These are phyloP conservation scores for Eulacestoma nigropectus DNA, from an alignment of 2,113 vertebrate species.

Conservation along the genomic window DNA sequence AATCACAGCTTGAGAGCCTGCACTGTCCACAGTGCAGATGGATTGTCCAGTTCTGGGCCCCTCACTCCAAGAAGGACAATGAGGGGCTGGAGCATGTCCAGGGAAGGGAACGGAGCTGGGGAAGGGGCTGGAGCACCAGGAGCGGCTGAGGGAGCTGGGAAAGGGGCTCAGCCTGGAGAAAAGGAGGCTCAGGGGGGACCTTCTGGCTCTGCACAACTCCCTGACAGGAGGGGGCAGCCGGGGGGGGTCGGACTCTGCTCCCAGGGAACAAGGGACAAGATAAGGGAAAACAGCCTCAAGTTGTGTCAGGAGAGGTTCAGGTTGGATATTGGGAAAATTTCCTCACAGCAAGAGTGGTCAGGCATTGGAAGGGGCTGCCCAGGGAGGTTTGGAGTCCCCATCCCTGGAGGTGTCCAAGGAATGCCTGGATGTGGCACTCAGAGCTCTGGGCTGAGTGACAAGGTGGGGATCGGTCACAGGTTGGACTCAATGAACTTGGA, in stretches of 20 bases:
- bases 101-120: background rate
- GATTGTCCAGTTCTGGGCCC: background rate
- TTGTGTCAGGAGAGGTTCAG: background rate
- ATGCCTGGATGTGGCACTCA: rapidly evolving
- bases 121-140: background rate
- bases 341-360: rapidly evolving
- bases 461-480: rapidly evolving
- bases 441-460: background rate
- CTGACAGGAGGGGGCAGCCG: background rate
- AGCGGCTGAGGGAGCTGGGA: background rate
- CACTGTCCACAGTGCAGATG: too few species aligned
- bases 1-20: rapidly evolving
- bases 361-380: background rate
- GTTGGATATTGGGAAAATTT: background rate
- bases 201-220: background rate
- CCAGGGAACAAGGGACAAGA: background rate
- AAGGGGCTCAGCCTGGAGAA: background rate
- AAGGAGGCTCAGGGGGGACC: background rate
- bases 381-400: background rate
- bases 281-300: rapidly evolving
- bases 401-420: background rate
- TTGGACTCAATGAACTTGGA: background rate
- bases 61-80: rapidly evolving
- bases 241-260: rapidly evolving
- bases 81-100: rapidly evolving